phyloP scores from a whole-genome alignment of 1,140 invertebrate species.

The Dolichoris vasculosae region DNA sequence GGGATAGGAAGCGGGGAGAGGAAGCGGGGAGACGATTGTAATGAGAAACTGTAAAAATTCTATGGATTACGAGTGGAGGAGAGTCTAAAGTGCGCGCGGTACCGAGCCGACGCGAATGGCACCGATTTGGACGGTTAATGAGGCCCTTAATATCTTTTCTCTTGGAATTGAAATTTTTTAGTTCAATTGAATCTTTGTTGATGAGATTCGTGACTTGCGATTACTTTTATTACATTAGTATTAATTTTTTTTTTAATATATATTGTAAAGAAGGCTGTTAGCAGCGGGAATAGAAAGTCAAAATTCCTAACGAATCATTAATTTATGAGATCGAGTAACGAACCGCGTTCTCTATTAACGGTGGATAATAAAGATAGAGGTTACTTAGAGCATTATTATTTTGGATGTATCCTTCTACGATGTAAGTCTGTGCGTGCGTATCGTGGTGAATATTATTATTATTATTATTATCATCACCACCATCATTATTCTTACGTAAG shows the following conservation, averaged over 20 bases:
- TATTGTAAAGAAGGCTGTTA: not conserved
- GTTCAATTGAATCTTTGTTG: conserved; percentile 32
- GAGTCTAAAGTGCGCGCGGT: not conserved
- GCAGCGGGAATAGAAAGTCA: not conserved
- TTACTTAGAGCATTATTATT: not conserved
- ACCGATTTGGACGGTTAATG: conserved; percentile 35
- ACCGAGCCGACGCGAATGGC: not conserved
- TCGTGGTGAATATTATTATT: too few relatives aligned
- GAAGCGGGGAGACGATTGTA: not conserved
- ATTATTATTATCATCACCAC: too few relatives aligned
- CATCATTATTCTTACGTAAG: too few relatives aligned
- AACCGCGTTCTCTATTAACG: not conserved
- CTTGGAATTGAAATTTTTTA: conserved; percentile 36
- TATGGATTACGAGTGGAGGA: not conserved
- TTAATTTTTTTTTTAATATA: not conserved
- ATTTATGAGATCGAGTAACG: not conserved
- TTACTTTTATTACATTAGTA: conserved; percentile 9
- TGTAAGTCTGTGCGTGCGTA: too few relatives aligned
- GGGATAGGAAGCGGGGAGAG: not conserved
- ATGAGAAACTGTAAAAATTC: conserved; percentile 41
- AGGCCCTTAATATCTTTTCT: conserved; percentile 2
- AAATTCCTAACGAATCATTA: not conserved
- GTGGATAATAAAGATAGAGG: not conserved
- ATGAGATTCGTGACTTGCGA: conserved; percentile 31
- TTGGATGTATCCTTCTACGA: not conserved